Percentiles rank a stretch among this genome's conserved stretches.
Conservation (phyloP, 2,888 invertebrate species). For the Cremastinae sp. region DNA sequence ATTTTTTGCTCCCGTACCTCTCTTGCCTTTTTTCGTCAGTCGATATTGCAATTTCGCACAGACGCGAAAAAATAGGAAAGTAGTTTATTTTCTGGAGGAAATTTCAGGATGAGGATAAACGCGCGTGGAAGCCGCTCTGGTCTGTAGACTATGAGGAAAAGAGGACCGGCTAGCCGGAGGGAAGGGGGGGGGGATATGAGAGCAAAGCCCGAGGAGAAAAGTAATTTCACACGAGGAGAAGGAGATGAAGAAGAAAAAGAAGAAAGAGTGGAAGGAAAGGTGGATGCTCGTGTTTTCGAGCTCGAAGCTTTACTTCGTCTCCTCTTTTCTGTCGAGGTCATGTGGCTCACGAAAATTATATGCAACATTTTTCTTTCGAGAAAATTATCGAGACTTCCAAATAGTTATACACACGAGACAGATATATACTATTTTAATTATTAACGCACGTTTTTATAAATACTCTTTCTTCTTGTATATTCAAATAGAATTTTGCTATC, state of each 20-base stretch:
- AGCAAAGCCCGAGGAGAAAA: slow-evolving; percentile 79
- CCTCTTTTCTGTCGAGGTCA: slow-evolving; percentile 6
- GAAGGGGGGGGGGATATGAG: slow-evolving; percentile 76
- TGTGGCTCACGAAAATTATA: too few relatives aligned
- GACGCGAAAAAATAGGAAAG: slow-evolving; percentile 77
- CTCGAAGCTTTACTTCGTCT: slow-evolving; percentile 62
- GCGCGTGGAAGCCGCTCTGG: slow-evolving; percentile 57
- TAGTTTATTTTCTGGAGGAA: slow-evolving; percentile 78
- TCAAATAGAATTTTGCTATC: slow-evolving; percentile 16
- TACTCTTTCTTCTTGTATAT: too few relatives aligned
- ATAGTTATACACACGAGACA: slow-evolving; percentile 41
- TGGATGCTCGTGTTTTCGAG: slow-evolving; percentile 59
- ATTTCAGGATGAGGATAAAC: slow-evolving; percentile 78
- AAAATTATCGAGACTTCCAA: background rate
- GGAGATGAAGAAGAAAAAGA: slow-evolving; percentile 11
- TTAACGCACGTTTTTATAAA: too few relatives aligned
- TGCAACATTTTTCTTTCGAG: background rate
- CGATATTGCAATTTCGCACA: slow-evolving; percentile 78
- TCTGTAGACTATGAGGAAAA: slow-evolving; percentile 45
- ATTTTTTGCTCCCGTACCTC: background rate
- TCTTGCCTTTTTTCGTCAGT: slow-evolving; percentile 31
- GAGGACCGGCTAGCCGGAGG: slow-evolving; percentile 54
- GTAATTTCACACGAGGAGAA: slow-evolving; percentile 78
- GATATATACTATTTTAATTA: slow-evolving; percentile 17
- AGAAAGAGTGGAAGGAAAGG: too few relatives aligned